Percentiles rank a stretch among this genome's conserved stretches.
Evolutionary conservation across 2,888 invertebrate species (phyloP).

Genomic region (Tachystola acroxantha): DNA sequence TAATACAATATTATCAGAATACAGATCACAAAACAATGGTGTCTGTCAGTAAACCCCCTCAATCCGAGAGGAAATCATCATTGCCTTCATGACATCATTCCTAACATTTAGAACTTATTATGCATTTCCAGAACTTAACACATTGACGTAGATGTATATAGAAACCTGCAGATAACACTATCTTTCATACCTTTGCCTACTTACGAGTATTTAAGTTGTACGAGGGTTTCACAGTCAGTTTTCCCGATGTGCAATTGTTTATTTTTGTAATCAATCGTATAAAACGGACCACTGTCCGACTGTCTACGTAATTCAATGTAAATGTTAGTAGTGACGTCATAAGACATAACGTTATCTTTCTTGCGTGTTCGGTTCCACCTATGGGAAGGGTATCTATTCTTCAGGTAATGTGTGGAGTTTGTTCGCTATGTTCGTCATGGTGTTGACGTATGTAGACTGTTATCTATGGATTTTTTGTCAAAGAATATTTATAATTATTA

Average conservation of each 20-base stretch:
- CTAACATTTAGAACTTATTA: no score
- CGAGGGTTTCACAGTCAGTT: no score
- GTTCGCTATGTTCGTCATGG: neutral
- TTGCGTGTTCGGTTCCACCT: neutral
- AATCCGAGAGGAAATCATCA: no score
- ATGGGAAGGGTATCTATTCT: constrained; percentile 1
- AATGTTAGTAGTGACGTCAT: constrained; percentile 14
- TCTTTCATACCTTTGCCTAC: no score
- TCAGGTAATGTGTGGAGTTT: neutral
- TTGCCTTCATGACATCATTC: no score
- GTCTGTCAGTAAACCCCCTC: no score
- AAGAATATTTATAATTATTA: neutral
- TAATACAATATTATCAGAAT: no score
- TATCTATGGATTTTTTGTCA: neutral
- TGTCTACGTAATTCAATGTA: constrained; percentile 20
- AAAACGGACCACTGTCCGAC: neutral
- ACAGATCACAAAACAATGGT: no score
- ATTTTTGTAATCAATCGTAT: neutral
- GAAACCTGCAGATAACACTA: no score
- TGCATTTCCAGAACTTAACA: no score
- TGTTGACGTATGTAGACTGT: neutral
- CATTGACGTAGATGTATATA: no score
- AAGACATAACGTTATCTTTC: constrained; percentile 4
- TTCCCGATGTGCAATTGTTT: neutral
- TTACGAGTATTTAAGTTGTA: no score